A percentile compares a stretch with the other conserved stretches of the same genome.
Evolutionary conservation across 1,140 invertebrate species (phyloP).

Genomic region (Dendroctonus valens): DNA sequence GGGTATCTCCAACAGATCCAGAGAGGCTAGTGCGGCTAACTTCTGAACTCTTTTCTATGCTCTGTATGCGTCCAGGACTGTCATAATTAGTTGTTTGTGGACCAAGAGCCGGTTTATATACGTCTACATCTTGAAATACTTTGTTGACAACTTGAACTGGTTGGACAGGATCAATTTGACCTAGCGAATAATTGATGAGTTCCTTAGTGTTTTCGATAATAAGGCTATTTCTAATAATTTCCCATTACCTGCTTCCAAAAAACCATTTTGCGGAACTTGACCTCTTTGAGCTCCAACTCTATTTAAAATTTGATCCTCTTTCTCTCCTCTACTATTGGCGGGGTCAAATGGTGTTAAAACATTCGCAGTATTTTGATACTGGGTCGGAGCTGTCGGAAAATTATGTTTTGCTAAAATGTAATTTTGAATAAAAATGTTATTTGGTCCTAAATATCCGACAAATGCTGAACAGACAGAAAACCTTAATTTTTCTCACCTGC

Average conservation of each 20-base stretch:
- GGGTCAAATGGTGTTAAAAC: neutral
- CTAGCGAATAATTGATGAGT: neutral
- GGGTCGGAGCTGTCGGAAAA: neutral
- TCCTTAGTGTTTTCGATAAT: neutral
- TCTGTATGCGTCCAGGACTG: neutral
- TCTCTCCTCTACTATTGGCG: neutral
- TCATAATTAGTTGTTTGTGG: conserved; percentile 20
- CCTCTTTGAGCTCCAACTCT: neutral
- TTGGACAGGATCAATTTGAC: neutral
- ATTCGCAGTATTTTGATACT: conserved; percentile 5
- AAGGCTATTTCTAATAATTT: neutral
- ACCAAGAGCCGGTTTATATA: conserved; percentile 2
- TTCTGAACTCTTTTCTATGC: neutral
- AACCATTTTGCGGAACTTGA: neutral
- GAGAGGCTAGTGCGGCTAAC: neutral
- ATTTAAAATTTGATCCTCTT: neutral
- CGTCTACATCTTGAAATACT: too few species aligned
- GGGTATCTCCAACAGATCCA: neutral
- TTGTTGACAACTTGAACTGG: too few species aligned
- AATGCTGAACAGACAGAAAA: neutral
- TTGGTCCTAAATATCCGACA: neutral
- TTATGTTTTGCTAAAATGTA: neutral
- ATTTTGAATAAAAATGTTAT: neutral
- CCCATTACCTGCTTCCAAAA: neutral
- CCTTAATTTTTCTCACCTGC: neutral